Evolutionary conservation across 1,140 invertebrate genomes (phyloP).

Genomic region (Penaeus chinensis): DNA sequence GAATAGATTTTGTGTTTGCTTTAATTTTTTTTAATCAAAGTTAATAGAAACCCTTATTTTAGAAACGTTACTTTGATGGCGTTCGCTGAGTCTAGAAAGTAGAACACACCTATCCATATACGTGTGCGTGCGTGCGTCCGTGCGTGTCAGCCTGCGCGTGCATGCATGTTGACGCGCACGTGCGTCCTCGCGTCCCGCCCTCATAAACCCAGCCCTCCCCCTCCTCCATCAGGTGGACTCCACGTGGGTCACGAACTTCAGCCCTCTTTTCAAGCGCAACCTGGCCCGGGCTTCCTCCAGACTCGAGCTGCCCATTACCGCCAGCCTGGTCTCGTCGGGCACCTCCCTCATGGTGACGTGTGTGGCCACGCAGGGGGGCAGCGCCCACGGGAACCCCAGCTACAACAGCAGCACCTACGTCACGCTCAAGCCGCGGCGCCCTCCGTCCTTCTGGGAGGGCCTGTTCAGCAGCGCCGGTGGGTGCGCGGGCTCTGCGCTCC

Average conservation of each 20-base stretch:
- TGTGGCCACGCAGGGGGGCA: conserved; percentile 24
- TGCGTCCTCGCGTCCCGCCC: no score
- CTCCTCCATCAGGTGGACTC: conserved; percentile 25
- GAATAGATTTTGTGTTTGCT: no score
- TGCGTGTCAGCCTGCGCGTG: no score
- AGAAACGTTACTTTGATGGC: no score
- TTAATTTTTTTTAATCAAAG: no score
- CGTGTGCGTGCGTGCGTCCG: no score
- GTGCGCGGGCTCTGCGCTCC: not conserved
- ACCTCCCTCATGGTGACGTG: conserved; percentile 22
- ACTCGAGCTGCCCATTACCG: conserved; percentile 5
- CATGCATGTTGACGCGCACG: no score
- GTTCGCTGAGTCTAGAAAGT: no score
- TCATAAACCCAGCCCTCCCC: not conserved
- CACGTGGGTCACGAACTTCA: conserved; percentile 21
- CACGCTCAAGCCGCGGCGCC: not conserved
- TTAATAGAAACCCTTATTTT: no score
- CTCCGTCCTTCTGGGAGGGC: conserved; percentile 24
- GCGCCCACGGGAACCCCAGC: not conserved
- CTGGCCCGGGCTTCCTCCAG: conserved; percentile 6
- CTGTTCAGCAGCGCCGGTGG: conserved; percentile 24
- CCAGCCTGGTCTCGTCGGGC: not conserved
- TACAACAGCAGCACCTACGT: not conserved
- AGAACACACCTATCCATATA: no score
- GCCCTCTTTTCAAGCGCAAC: conserved; percentile 23